A percentile compares a stretch with the other conserved stretches of the same genome.
phyloP scores from a whole-genome alignment of 2,113 vertebrate species.

The Gasterosteus nipponicus region DNA sequence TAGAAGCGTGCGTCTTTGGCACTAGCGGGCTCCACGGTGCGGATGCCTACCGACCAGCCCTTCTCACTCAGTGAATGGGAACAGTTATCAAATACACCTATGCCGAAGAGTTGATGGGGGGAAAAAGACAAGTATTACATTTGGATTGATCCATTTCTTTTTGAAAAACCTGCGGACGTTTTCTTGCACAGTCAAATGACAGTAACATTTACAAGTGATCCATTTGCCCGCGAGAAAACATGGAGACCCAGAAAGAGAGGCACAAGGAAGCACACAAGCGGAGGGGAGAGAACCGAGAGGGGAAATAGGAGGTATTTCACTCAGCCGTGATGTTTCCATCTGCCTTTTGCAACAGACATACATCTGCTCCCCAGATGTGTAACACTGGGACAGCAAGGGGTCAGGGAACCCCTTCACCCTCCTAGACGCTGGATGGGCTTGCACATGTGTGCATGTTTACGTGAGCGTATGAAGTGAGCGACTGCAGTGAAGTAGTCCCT shows the following conservation, averaged over 20 bases:
- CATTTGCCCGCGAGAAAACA: not conserved
- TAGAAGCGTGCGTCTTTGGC: slow-evolving; percentile 90
- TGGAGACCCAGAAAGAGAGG: not conserved
- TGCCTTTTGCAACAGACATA: slow-evolving; percentile 73
- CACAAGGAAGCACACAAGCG: not conserved
- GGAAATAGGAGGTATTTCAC: slow-evolving; percentile 71
- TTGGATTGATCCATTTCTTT: not conserved
- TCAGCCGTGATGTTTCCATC: slow-evolving; percentile 76
- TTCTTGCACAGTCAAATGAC: not conserved
- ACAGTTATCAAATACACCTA: slow-evolving; percentile 97
- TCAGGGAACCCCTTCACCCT: slow-evolving; percentile 84
- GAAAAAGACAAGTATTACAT: not conserved
- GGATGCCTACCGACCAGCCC: slow-evolving; percentile 94
- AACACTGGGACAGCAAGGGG: slow-evolving; percentile 75
- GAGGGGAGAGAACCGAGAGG: slow-evolving; percentile 43
- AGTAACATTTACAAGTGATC: slow-evolving; percentile 14
- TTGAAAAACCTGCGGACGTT: not conserved
- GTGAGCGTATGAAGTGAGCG: slow-evolving; percentile 30
- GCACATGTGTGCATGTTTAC: slow-evolving; percentile 18
- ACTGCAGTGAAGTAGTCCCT: slow-evolving; percentile 49
- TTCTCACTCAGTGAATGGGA: slow-evolving; percentile 89
- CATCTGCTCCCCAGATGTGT: slow-evolving; percentile 82
- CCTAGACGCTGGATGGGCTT: slow-evolving; percentile 33
- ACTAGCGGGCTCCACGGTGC: slow-evolving; percentile 76
- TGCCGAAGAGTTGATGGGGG: slow-evolving; percentile 13